These are phyloP conservation scores for Sebastes itinus DNA, from an alignment of 2,797 vertebrate species.

Conservation along the genomic window DNA sequence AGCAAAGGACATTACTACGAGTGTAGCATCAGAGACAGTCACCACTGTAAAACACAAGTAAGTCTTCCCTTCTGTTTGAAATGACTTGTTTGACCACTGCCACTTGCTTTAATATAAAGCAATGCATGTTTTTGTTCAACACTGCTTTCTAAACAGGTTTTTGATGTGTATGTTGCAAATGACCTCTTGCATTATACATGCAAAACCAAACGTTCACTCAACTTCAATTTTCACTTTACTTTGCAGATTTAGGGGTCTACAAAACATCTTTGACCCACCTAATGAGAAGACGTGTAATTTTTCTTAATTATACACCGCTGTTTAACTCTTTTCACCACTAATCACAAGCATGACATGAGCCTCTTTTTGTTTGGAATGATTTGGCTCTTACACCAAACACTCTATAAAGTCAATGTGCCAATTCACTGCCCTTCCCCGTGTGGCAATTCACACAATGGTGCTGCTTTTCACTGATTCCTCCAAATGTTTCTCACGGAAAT, in stretches of 20 bases:
- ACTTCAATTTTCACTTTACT: constrained; percentile 70
- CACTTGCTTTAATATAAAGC: neutral
- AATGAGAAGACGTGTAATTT: constrained; percentile 69
- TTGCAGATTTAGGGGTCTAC: constrained; percentile 87
- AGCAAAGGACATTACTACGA: constrained; percentile 92
- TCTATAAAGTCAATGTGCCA: neutral
- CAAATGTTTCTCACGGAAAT: constrained; percentile 5
- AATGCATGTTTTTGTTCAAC: neutral
- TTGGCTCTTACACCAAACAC: constrained; percentile 11
- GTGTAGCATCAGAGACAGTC: constrained; percentile 93
- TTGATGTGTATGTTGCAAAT: constrained; percentile 26
- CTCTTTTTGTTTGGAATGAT: neutral
- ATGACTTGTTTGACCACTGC: neutral
- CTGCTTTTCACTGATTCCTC: constrained; percentile 16
- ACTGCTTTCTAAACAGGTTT: constrained; percentile 16
- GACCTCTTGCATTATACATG: constrained; percentile 23
- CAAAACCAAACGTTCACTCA: constrained; percentile 53
- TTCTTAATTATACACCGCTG: constrained; percentile 38
- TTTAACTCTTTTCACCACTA: constrained; percentile 30
- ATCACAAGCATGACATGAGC: constrained; percentile 50
- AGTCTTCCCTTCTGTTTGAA: constrained; percentile 54
- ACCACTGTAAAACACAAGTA: constrained; percentile 97
- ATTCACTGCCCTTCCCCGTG: neutral
- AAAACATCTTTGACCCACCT: constrained; percentile 74
- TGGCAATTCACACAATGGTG: constrained; percentile 15